Conservation (phyloP, 1,140 invertebrate genomes). For the Physella acuta region DNA sequence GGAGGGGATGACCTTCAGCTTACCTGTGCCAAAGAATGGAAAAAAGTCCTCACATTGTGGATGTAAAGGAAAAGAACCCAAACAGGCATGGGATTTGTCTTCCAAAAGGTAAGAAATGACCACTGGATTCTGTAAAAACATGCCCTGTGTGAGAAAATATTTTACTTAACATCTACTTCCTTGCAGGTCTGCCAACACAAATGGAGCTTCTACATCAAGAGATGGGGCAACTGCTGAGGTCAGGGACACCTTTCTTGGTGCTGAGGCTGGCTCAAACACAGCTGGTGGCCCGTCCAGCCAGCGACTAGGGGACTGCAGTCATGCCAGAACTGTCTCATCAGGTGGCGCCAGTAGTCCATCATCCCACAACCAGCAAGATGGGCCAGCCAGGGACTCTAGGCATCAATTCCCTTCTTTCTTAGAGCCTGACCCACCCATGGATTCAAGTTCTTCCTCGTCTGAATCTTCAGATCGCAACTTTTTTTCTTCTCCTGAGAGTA, state of each 20-base stretch:
- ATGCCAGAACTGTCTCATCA: no score
- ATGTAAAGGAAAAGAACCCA: neutral
- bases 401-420: neutral
- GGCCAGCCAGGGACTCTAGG: neutral
- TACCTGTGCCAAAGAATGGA: conserved; percentile 10
- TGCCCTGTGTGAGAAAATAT: no score
- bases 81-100: neutral
- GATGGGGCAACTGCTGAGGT: neutral
- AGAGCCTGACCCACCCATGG: neutral
- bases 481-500: no score
- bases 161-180: no score
- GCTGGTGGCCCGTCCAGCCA: no score
- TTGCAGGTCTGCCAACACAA: conserved; percentile 1
- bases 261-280: neutral
- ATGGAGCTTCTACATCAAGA: neutral
- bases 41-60: neutral
- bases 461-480: no score
- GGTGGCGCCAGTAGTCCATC: neutral
- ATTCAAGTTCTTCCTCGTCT: neutral
- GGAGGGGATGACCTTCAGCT: conserved; percentile 6
- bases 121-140: no score
- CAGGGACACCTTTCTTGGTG: neutral
- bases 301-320: no score
- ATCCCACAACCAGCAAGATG: neutral
- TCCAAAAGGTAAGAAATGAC: neutral